Percentiles rank a stretch among this genome's conserved stretches.
phyloP scores from a whole-genome alignment of 2,797 vertebrate genomes.

The Cygnus olor region DNA sequence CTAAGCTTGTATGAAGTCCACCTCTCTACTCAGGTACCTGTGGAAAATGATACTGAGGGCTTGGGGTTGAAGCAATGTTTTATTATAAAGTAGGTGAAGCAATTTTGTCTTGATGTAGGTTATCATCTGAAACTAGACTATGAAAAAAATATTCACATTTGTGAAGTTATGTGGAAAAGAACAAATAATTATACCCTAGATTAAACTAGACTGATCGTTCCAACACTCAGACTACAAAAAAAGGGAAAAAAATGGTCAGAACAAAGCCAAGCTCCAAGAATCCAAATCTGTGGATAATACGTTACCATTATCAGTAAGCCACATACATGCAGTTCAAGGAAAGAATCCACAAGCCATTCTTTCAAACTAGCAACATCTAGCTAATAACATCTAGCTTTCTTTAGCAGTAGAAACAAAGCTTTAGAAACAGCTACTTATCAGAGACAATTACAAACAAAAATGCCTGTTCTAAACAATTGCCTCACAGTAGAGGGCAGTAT shows the following conservation, averaged over 20 bases:
- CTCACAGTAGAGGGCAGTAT: not conserved
- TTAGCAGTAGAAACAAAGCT: not conserved
- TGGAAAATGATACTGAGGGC: not conserved
- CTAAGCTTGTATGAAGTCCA: not conserved
- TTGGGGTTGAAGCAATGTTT: not conserved
- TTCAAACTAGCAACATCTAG: not conserved
- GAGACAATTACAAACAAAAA: not conserved
- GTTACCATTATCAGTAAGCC: not conserved
- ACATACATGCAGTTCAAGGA: not conserved
- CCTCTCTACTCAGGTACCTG: not conserved
- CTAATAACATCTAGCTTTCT: not conserved
- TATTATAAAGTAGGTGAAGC: not conserved
- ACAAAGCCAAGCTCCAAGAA: conserved; percentile 9
- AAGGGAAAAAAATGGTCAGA: not conserved
- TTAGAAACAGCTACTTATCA: not conserved
- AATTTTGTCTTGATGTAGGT: not conserved
- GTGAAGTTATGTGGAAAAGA: not conserved
- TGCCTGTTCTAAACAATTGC: not conserved
- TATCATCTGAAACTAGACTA: not conserved
- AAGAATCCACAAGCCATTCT: conserved; percentile 19
- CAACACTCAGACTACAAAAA: not conserved
- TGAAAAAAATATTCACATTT: not conserved
- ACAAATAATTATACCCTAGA: not conserved
- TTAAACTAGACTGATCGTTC: not conserved
- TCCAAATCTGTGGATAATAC: not conserved